Evolutionary conservation across 2,113 vertebrate genomes (phyloP), one percentile per base, ranked within the genome.

Genomic region (Columbina picui): DNA sequence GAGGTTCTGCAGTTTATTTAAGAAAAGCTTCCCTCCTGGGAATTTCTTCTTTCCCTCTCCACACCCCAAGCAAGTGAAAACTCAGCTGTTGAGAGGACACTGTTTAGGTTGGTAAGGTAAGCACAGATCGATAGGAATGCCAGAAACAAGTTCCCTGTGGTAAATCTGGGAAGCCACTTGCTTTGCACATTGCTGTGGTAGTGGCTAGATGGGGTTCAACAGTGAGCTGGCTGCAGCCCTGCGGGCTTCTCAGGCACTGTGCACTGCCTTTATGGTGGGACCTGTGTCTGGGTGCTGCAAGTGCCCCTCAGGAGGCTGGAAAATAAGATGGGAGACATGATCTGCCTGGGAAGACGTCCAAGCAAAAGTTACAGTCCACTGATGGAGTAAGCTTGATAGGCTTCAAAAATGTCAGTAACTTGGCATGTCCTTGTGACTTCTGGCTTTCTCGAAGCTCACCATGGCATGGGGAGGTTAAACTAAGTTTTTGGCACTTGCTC

Each of bases 311-410:
- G 4, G 47, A 80, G 55, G 12, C 55, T 77, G 68, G 30, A 68
- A 52, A n/a, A 34, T 0, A 0, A 17, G 5, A 8, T 60, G 27
- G 50, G 23, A 80, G 59, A 45, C 6, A 1, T 4, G 21, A 8
- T 63, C 45, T 73, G 30, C 55, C 17, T 73, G 63, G 53, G 43
- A 43, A n/a, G n/a, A n/a, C n/a, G 26, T 67, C 29, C 25, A 55
- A 45, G n/a, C 10, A n/a, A 25, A 87, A 82, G 47, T 74, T 55
- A 60, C 23, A 17, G 14, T 34, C 36, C 25, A 9, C 17, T 15
- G 12, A 63, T 74, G 55, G 11, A 91, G 41, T 50, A 50, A 52
- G 22, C 41, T 85, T 7, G 4, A 13, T 20, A 8, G 49, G 20
- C 55, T 90, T 88, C 67, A 73, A 12, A 91, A 60, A 26, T 27